Conservation (phyloP, 2,888 invertebrate species). For the Lasioglossum pauxillum region DNA sequence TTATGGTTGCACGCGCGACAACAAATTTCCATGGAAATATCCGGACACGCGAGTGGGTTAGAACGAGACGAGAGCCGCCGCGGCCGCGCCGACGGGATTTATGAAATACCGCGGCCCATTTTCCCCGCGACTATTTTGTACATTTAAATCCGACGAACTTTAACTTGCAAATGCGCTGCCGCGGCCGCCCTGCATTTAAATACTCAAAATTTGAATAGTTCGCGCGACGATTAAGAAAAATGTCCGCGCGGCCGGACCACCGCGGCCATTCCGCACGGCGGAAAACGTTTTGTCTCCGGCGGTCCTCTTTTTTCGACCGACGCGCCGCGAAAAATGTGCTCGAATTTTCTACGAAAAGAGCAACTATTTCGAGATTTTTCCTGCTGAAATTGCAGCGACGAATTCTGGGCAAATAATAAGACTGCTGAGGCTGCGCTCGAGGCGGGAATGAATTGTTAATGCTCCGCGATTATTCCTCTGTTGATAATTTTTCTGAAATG, state of each 20-base stretch:
- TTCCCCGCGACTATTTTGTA: conserved; percentile 26
- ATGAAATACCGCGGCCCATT: conserved; percentile 14
- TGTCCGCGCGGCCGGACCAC: not conserved
- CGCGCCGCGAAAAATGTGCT: not conserved
- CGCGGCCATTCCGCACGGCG: not conserved
- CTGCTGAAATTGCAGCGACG: not conserved
- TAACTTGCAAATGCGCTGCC: conserved; percentile 29
- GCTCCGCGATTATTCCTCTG: not conserved
- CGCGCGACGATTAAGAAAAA: conserved; percentile 26
- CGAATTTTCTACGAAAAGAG: not conserved
- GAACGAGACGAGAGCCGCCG: conserved; percentile 1
- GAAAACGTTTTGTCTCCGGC: not conserved
- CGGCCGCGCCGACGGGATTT: not conserved
- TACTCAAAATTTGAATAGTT: conserved; percentile 24
- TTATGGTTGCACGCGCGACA: conserved; percentile 14
- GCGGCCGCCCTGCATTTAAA: conserved; percentile 22
- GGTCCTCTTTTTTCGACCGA: not conserved
- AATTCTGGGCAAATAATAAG: not conserved
- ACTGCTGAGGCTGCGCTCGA: not conserved
- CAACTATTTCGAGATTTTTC: not conserved
- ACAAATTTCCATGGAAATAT: conserved; percentile 33
- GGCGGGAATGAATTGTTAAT: not conserved
- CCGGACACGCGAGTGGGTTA: not conserved
- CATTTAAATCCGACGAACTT: conserved; percentile 31
- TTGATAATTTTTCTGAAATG: not conserved